Evolutionary conservation across 2,888 invertebrate genomes (phyloP).

Genomic region (Micropterix aruncella): DNA sequence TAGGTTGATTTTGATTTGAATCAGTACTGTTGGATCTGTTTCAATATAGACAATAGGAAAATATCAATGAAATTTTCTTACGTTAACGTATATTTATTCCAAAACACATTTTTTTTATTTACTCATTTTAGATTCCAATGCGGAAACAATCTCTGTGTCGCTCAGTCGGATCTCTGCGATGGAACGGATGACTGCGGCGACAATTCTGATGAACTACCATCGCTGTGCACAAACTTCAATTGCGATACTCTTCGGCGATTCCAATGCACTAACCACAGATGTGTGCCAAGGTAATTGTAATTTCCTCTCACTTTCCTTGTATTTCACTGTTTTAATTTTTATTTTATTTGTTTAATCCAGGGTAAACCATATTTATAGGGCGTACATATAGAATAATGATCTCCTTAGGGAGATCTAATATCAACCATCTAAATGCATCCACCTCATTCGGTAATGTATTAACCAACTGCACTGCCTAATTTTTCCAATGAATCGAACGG

Average conservation of each 20-base stretch:
- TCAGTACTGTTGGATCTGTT: not conserved
- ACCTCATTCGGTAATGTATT: no score
- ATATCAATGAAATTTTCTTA: conserved; percentile 1
- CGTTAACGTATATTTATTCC: conserved; percentile 1
- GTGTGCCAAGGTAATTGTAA: conserved; percentile 48
- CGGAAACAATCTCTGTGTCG: conserved; percentile 82
- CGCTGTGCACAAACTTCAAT: conserved; percentile 71
- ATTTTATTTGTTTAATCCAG: not conserved
- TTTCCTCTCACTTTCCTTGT: not conserved
- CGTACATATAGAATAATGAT: no score
- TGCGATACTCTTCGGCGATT: conserved; percentile 73
- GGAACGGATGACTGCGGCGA: conserved; percentile 91
- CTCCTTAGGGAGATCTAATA: no score
- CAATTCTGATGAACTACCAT: conserved; percentile 70
- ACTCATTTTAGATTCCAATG: conserved; percentile 65
- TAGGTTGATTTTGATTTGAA: no score
- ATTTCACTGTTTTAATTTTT: not conserved
- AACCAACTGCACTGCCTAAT: no score
- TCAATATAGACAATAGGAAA: conserved; percentile 5
- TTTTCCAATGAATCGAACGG: no score
- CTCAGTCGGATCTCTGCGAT: conserved; percentile 81
- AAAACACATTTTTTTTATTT: no score
- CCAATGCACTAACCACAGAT: conserved; percentile 82
- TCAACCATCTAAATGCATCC: no score
- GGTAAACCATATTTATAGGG: no score